phyloP scores from a whole-genome alignment of 2,113 vertebrate species.

The Catagonus wagneri region DNA sequence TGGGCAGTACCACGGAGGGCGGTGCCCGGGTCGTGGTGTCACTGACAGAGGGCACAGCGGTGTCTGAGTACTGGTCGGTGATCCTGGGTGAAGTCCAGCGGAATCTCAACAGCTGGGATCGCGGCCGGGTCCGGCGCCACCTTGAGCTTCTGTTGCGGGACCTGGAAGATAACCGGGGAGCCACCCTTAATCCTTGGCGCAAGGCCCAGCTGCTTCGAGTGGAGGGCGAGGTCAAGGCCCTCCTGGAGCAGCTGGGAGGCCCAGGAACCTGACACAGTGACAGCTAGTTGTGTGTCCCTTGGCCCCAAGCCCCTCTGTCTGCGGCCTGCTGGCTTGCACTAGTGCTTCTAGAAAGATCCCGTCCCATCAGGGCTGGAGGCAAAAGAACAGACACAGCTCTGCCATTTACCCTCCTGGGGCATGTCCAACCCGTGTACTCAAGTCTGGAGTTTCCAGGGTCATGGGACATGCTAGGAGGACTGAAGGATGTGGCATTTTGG shows the following conservation, averaged over 20 bases:
- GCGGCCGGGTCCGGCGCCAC: constrained; percentile 89
- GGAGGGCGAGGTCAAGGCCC: constrained; percentile 90
- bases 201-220: constrained; percentile 93
- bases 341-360: constrained; percentile 9
- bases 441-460: neutral
- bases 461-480: neutral
- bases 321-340: neutral
- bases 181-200: constrained; percentile 93
- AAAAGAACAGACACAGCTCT: neutral
- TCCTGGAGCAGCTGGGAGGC: constrained; percentile 85
- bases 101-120: constrained; percentile 94
- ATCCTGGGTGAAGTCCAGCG: constrained; percentile 92
- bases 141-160: constrained; percentile 93
- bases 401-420: neutral
- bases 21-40: constrained; percentile 92
- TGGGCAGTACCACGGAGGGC: constrained; percentile 70
- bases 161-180: constrained; percentile 92
- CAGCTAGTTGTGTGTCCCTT: neutral
- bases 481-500: neutral
- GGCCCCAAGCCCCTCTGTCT: neutral
- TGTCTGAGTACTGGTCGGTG: constrained; percentile 94
- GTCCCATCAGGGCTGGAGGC: neutral
- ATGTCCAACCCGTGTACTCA: neutral
- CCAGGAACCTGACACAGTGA: constrained; percentile 38
- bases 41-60: constrained; percentile 92